Base-by-base conservation (phyloP, 2,888 invertebrate species). In the Microctonus aethiopoides region DNA sequence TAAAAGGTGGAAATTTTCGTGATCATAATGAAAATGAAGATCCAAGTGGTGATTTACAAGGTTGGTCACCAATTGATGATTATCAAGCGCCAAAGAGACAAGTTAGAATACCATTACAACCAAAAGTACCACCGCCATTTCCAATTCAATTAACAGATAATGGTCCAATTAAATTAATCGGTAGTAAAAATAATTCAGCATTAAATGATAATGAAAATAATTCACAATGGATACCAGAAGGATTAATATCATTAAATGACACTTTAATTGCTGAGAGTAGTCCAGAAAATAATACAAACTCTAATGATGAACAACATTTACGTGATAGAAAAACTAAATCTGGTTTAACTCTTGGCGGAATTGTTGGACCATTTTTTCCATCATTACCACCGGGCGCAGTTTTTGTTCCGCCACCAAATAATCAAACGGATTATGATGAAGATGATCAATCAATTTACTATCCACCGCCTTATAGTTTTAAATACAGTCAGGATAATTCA, bases 401-500 rank as follows among this genome's bases (percentile, higher is more conserved):
- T 5, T 87, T 89, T 52, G 86, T 89, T 16, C 79, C 82, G 11
- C 88, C 89, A 3, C 88, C 89, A 11, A 87, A 87, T 74, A 93
- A 92, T 87, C 90, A 91, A 78, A 91, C 92, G 73, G 94, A 94
- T 83, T 91, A 92, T 77, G 92, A 93, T 88, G 95, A 94, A 88
- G 95, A 96, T 88, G 95, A 96, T 89, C 95, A 95, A 81, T 94
- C 95, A 78, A 92, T 95, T 67, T 96, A 95, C 83, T 95, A 96
- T 89, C 95, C 95, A 81, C 95, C 95, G 82, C 95, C 95, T 13
- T 96, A 96, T 89, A 95, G 94, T 87, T 94, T 94, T 89, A 92
- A 93, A 77, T 95, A 93, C 87, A 92, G 91, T 84, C 91, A 90
- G 83, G 94, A 94, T 84, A 95, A 95, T 87, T 90, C 92, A 52